Conservation (phyloP, 2,113 vertebrate genomes). For the Anseranas semipalmata region DNA sequence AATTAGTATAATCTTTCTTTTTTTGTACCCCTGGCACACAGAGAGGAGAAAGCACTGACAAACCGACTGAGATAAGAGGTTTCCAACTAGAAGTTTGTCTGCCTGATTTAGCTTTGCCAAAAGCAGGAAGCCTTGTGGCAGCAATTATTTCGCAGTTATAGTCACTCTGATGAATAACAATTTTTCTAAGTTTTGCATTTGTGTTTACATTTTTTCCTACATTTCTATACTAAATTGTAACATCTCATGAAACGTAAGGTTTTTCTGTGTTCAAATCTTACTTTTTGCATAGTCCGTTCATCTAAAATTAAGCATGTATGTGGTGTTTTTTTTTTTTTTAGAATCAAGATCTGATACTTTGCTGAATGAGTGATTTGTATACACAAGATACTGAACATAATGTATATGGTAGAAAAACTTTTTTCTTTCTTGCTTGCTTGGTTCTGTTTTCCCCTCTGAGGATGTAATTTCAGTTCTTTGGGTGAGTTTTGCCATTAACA, state of each 20-base stretch:
- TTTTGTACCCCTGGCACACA: neutral
- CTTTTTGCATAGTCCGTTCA: neutral
- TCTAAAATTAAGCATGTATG: neutral
- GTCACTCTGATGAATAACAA: neutral
- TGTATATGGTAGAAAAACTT: neutral
- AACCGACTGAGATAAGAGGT: neutral
- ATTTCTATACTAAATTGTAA: neutral
- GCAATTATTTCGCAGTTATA: neutral
- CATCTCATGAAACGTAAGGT: neutral
- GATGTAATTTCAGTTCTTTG: neutral
- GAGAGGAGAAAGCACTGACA: neutral
- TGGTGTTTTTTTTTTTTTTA: neutral
- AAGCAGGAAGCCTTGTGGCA: neutral
- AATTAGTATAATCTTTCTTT: neutral
- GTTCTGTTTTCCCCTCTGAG: neutral
- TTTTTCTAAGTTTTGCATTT: neutral
- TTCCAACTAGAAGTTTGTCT: neutral
- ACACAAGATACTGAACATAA: neutral
- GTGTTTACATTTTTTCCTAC: neutral
- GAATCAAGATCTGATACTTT: neutral
- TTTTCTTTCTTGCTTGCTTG: neutral
- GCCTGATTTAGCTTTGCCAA: neutral
- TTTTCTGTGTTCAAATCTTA: neutral
- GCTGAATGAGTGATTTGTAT: neutral
- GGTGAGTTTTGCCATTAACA: constrained; percentile 18